Conservation (phyloP, 2,113 vertebrate genomes). For the Atlantisia rogersi region DNA sequence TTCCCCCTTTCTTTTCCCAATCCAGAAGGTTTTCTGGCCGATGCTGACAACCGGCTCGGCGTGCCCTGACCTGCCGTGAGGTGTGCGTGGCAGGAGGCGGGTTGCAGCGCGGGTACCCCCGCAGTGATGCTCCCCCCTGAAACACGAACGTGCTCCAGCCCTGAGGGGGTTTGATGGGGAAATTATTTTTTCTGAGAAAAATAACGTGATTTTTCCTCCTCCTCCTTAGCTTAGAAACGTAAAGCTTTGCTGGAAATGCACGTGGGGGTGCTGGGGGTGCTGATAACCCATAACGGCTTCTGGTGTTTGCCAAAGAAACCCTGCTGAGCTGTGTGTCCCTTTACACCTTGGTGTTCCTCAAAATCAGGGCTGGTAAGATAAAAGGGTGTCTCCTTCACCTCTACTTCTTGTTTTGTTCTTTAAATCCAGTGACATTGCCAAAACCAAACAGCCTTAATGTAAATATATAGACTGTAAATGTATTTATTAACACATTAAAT, state of each 20-base stretch:
- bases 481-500: no score
- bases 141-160: rapidly evolving
- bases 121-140: no score
- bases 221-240: rapidly evolving
- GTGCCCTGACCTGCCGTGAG: not conserved
- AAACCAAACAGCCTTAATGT: not conserved
- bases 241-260: not conserved
- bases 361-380: not conserved
- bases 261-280: rapidly evolving
- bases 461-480: not conserved
- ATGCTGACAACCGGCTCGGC: not conserved
- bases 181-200: no score
- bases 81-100: not conserved
- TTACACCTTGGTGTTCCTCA: not conserved
- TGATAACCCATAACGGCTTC: not conserved
- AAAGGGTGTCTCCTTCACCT: not conserved
- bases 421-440: not conserved
- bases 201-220: no score
- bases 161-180: no score
- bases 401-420: not conserved
- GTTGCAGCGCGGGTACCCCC: rapidly evolving
- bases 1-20: not conserved
- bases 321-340: not conserved
- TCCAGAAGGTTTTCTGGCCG: not conserved
- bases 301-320: not conserved